A percentile compares a stretch with the other conserved stretches of the same genome.
Conservation (phyloP, 2,797 vertebrate genomes). For the Thamnophis elegans region DNA sequence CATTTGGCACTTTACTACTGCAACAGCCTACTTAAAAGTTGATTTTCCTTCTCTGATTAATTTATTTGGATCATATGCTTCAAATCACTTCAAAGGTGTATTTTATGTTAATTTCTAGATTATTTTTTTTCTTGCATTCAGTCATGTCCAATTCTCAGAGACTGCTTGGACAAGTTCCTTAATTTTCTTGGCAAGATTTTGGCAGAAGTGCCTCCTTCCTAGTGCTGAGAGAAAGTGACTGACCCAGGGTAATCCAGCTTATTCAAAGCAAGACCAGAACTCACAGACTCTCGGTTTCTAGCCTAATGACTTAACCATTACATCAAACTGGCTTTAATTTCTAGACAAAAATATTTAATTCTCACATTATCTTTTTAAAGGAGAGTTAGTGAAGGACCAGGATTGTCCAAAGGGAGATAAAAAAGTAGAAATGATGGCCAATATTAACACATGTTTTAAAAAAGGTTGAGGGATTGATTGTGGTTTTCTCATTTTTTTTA, state of each 20-base stretch:
- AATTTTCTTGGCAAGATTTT: not conserved
- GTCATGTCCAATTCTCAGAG: not conserved
- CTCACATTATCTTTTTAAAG: not conserved
- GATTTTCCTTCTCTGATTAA: not conserved
- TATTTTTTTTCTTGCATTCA: not conserved
- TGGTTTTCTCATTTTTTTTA: not conserved
- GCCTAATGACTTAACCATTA: not conserved
- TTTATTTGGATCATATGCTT: not conserved
- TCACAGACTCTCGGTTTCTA: not conserved
- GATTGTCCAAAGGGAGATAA: not conserved
- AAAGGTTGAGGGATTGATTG: not conserved
- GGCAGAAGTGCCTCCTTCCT: not conserved
- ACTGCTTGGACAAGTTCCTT: not conserved
- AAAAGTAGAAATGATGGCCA: not conserved
- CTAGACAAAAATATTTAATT: not conserved
- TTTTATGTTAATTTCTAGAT: constrained; percentile 14
- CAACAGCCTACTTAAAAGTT: not conserved
- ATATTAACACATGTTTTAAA: not conserved
- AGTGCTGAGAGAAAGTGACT: not conserved
- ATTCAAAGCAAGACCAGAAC: not conserved
- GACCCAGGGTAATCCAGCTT: not conserved
- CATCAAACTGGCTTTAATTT: not conserved
- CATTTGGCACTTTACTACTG: not conserved
- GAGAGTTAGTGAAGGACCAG: not conserved
- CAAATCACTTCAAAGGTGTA: constrained; percentile 28